Evolutionary conservation across 2,888 invertebrate genomes (phyloP).

Genomic region (Cerastis rubricosa): DNA sequence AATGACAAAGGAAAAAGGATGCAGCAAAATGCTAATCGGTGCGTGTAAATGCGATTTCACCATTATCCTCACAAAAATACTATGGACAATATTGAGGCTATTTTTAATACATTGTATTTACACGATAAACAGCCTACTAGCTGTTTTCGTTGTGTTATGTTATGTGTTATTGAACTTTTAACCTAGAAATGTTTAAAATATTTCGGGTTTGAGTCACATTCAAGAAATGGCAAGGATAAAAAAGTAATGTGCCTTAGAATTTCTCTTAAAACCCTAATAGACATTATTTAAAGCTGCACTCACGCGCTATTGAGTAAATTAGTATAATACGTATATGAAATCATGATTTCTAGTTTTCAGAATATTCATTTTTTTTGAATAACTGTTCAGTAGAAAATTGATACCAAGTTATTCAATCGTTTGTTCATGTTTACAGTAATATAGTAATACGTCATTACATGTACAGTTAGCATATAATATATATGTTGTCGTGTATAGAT

Average conservation of each 20-base stretch:
- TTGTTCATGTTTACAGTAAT: conserved; percentile 43
- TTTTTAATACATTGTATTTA: background rate
- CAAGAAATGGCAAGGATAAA: background rate
- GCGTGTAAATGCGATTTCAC: background rate
- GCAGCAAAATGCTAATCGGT: background rate
- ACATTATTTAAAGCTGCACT: too few species aligned
- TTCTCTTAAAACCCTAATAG: background rate
- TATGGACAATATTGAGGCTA: background rate
- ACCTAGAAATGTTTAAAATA: background rate
- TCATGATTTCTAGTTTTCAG: background rate
- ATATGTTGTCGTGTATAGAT: conserved; percentile 48
- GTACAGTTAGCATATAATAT: conserved; percentile 27
- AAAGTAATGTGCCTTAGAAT: background rate
- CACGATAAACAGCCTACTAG: background rate
- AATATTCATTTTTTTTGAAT: background rate
- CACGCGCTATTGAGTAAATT: background rate
- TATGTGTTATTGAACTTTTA: background rate
- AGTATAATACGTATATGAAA: background rate
- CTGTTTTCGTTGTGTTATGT: too few species aligned
- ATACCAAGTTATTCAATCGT: conserved; percentile 1
- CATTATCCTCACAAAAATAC: background rate
- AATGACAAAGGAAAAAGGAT: background rate
- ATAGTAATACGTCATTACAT: conserved; percentile 60
- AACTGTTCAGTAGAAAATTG: background rate
- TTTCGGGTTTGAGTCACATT: background rate